Conservation (phyloP, 2,797 vertebrate genomes). For the Enteromius anoplus region DNA sequence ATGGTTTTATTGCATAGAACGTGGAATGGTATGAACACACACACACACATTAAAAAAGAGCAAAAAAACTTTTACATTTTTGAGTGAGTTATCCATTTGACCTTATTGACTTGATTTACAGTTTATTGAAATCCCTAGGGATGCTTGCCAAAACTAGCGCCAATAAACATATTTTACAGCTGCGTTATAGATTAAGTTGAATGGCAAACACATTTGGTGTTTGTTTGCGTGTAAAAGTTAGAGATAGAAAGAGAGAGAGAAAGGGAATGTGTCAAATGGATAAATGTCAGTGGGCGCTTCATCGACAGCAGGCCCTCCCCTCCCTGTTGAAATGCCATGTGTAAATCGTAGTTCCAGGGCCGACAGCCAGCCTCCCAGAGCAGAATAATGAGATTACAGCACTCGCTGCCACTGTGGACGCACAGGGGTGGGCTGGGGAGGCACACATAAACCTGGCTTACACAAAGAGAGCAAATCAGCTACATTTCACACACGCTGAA, state of each 20-base stretch:
- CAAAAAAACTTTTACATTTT: neutral
- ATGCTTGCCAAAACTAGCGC: neutral
- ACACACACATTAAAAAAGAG: neutral
- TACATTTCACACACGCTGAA: conserved; percentile 64
- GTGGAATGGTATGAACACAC: too few relatives aligned
- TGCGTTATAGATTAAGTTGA: conserved; percentile 2
- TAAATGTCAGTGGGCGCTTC: conserved; percentile 74
- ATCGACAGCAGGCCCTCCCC: conserved; percentile 63
- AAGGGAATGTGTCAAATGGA: conserved; percentile 71
- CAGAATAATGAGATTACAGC: conserved; percentile 80
- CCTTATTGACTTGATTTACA: neutral
- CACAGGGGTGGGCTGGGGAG: conserved; percentile 43
- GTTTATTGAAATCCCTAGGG: conserved; percentile 6
- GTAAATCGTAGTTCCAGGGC: conserved; percentile 70
- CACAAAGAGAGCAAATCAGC: conserved; percentile 61
- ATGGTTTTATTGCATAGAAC: too few relatives aligned
- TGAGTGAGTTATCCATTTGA: neutral
- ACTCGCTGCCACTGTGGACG: conserved; percentile 62
- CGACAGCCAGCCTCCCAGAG: conserved; percentile 67
- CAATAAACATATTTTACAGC: conserved; percentile 13
- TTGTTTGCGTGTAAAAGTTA: conserved; percentile 32
- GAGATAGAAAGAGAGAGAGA: conserved; percentile 43
- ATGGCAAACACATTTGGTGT: conserved; percentile 29
- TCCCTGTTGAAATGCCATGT: conserved; percentile 71
- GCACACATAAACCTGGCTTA: conserved; percentile 62